Base-by-base conservation (phyloP, 2,888 invertebrate genomes). In the Acanthosepion pharaonis region DNA sequence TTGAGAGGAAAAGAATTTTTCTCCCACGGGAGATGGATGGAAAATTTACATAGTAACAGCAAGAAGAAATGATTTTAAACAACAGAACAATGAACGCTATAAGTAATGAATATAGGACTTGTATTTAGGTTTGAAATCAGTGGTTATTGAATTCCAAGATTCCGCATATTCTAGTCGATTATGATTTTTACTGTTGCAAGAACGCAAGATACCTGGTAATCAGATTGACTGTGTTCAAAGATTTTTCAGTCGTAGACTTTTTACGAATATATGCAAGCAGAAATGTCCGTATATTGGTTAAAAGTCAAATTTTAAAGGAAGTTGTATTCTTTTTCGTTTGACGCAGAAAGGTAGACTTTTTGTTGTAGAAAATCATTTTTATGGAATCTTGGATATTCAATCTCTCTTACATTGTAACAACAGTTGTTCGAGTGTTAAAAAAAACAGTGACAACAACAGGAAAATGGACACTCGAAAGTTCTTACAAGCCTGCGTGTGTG, bases 261-360 rank as follows among this genome's bases (percentile, higher is more conserved):
- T 78, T n/a, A 78, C 78, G n/a, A 78, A 33, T 78, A 78, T 78
- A 78, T 18, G 33, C 78, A 78, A 78, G 11, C 78, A 78, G 78
- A 78, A n/a, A 78, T 78, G 78, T 78, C 11, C 15, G 78, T 78
- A 78, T 78, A 78, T 78, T 78, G 78, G 78, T 78, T 15, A 78
- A 78, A 78, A 78, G 78, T 78, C 78, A 78, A 78, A 78, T 78
- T 78, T 78, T 33, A 78, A 78, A 78, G 78, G 78, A 78, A 78
- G 20, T n/a, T n/a, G n/a, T n/a, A 78, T 78, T 78, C 78, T n/a
- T 78, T 78, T 78, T 78, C n/a, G 78, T 78, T 78, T 78, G 78
- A 78, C 78, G 78, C 78, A 33, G 25, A 78, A 78, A 59, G 2
- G n/a, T 11, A n/a, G n/a, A n/a, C 9, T 11, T 78, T 78, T 78